Base-by-base conservation (phyloP, 2,113 vertebrate species). In the Cheirogaleus medius region DNA sequence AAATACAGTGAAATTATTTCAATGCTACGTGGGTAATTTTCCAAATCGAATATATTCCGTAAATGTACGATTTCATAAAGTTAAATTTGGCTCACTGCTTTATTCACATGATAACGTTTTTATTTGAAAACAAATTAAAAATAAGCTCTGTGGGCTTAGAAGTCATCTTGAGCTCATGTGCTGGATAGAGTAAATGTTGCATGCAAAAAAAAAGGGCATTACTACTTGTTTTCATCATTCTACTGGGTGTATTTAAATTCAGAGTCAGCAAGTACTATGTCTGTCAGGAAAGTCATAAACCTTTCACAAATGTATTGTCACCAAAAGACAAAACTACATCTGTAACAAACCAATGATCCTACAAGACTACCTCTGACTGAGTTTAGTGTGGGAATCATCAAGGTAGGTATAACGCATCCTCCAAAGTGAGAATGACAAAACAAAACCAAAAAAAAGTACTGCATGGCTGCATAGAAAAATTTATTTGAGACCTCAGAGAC, bases 41-140 rank as follows among this genome's bases (percentile, higher is more conserved):
- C 74, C 60, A 97, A 96, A 93, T 84, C 9, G 1, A 91, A 84
- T 77, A 76, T 64, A 73, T 95, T 87, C 63, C 54, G 88, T 94
- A 92, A 93, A 91, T 90, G 3, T 82, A 56, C 47, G 56, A 49
- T 76, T 97, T 95, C 29, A 90, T 92, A 54, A 88, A 95, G 52
- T 86, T 77, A 91, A 92, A 95, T 76, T 49, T 97, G 81, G 73
- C 88, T 97, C 83, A 82, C 74, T 95, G 73, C 42, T 94, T 96
- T 71, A 80, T 54, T 94, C 25, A 91, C 87, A 74, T 83, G 92
- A 84, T 93, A 96, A 97, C 44, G 58, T 94, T 97, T 96, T 97
- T 98, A 94, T 93, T 97, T 97, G 93, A 96, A 97, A 98, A 87
- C 5, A 0, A 98, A 92, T 95, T 97, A 96, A 97, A 95, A 87